These are phyloP conservation scores for Hetaerina titia DNA, from an alignment of 2,888 invertebrate genomes.

Conservation along the genomic window DNA sequence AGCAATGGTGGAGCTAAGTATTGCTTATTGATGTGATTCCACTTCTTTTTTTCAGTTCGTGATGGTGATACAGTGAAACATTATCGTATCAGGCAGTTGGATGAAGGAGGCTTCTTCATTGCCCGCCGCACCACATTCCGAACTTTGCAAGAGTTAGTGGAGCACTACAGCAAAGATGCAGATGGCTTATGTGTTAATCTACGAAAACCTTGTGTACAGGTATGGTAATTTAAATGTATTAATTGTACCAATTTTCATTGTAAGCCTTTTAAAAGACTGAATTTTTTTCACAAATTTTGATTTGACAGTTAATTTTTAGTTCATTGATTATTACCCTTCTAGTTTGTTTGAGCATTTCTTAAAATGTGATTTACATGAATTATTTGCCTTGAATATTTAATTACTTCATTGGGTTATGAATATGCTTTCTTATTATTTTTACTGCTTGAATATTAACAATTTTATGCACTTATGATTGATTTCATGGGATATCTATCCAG, in stretches of 20 bases:
- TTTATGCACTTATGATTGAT: not conserved
- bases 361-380: not conserved
- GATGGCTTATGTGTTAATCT: conserved; percentile 99
- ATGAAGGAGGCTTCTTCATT: conserved; percentile 99
- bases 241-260: not conserved
- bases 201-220: conserved; percentile 96
- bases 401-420: conserved; percentile 14
- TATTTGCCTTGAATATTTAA: not conserved
- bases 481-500: not conserved
- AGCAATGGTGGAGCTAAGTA: too few species aligned
- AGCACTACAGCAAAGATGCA: conserved; percentile 98
- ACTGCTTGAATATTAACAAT: conserved; percentile 4
- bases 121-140: conserved; percentile 98
- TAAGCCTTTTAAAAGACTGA: not conserved
- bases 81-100: conserved; percentile 98
- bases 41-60: conserved; percentile 84
- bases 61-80: conserved; percentile 99
- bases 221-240: conserved; percentile 76
- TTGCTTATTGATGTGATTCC: not conserved
- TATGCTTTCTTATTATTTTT: conserved; percentile 40
- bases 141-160: conserved; percentile 97
- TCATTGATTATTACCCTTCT: not conserved
- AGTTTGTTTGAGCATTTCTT: not conserved
- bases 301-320: not conserved
- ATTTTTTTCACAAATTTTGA: not conserved